Percentiles rank a stretch among this genome's conserved stretches.
Conservation (phyloP, 37 sponge, comb jelly and placozoan genomes). For the Geodia barretti region DNA sequence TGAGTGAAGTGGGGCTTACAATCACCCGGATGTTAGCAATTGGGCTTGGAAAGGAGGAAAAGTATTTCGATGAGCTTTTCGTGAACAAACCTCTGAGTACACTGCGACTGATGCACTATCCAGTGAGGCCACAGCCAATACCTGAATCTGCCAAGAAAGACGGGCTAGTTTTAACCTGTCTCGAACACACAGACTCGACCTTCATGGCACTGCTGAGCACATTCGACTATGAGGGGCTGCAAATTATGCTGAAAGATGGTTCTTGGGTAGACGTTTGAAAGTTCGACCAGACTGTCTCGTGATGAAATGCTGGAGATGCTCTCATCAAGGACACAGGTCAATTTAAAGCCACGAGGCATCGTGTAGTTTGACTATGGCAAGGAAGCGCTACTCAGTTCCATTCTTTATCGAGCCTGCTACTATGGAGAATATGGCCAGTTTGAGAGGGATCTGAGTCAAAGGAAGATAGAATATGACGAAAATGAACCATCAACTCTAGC, state of each 20-base stretch:
- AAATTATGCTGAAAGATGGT: constrained; percentile 28
- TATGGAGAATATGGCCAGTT: too few relatives aligned
- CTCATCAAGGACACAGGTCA: constrained; percentile 29
- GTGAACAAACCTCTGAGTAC: constrained; percentile 39
- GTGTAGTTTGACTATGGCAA: constrained; percentile 42
- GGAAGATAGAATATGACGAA: too few relatives aligned
- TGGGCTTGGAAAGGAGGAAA: constrained; percentile 38
- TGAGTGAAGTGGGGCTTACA: constrained; percentile 37
- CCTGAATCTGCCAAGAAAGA: background rate
- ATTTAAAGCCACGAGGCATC: constrained; percentile 62
- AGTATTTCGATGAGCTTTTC: constrained; percentile 24
- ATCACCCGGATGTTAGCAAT: constrained; percentile 29
- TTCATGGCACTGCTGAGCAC: constrained; percentile 58
- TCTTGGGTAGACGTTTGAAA: constrained; percentile 25
- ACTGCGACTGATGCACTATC: constrained; percentile 55
- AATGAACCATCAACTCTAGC: too few relatives aligned
- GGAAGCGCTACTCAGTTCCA: constrained; percentile 47
- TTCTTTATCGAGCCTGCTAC: constrained; percentile 60
- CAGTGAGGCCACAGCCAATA: too few relatives aligned
- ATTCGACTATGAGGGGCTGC: constrained; percentile 38
- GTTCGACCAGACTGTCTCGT: constrained; percentile 50
- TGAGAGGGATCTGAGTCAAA: too few relatives aligned
- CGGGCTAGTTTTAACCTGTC: constrained; percentile 16
- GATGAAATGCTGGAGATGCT: constrained; percentile 42
- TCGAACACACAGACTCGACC: constrained; percentile 35